Conservation (phyloP, 35 echinoderm and acorn worm species). For the Apostichopus parvimensis region DNA sequence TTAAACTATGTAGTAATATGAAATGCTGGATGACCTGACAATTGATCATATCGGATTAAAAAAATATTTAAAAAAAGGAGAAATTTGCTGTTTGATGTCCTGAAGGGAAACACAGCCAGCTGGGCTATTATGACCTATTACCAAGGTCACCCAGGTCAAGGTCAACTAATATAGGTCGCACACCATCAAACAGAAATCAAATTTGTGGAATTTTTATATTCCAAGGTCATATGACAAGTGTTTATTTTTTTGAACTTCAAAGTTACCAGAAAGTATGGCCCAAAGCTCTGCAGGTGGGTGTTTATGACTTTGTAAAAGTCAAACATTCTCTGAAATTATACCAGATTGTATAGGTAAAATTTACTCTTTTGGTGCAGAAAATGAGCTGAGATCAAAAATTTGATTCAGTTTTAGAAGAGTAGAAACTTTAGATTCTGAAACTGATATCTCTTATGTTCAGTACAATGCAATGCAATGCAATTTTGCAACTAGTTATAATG, state of each 20-base stretch:
- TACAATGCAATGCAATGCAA: no score
- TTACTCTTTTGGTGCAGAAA: not conserved
- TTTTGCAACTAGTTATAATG: no score
- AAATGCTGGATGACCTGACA: no score
- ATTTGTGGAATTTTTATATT: constrained; percentile 11
- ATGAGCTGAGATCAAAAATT: no score
- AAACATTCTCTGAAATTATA: not conserved
- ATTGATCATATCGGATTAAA: no score
- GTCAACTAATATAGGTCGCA: not conserved
- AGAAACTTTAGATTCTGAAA: no score
- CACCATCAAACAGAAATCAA: constrained; percentile 2
- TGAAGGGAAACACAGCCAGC: not conserved
- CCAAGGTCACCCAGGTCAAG: not conserved
- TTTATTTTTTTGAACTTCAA: constrained; percentile 32
- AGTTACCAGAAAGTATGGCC: not conserved
- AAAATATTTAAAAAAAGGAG: no score
- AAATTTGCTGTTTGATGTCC: no score
- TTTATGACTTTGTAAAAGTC: constrained; percentile 16
- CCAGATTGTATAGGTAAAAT: not conserved
- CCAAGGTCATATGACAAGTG: constrained; percentile 41
- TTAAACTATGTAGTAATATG: no score
- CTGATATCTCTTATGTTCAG: no score
- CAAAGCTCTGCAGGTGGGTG: constrained; percentile 11
- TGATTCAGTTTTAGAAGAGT: no score
- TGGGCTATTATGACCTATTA: not conserved